Evolutionary conservation across 2,797 vertebrate species (phyloP), one percentile per base, ranked within the genome.

Genomic region (Simalia tracyae): DNA sequence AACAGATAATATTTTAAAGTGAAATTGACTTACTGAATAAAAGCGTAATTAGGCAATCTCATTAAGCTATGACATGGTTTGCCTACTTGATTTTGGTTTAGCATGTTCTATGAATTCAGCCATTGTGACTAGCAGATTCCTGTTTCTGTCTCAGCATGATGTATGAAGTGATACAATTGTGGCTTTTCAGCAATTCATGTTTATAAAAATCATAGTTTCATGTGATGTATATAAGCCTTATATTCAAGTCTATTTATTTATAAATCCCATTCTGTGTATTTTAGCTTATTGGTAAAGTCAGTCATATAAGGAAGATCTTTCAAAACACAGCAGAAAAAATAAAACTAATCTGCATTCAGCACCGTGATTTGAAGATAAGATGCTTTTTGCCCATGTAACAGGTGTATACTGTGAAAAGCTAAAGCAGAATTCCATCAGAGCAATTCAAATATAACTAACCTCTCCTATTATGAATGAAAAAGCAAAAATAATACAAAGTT

Each of bases 381-480:
- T 72, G 11, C 14, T 89, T 63, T 85, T 63, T 22, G 22, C 14
- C 10, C 12, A n/a, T 54, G 42, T 60, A 86, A 31, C 56, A 91
- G 57, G 42, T 57, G 1, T 72, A 36, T 28, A 72, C 15, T n/a
- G 5, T n/a, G 36, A 56, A 72, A 72, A 85, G n/a, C 19, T 86
- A 64, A 66, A 86, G 36, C 54, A 61, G 54, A 50, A 72, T 46
- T 46, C 60, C 22, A 36, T 36, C 36, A 26, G 61, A 88, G 22
- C 36, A 88, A 91, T 72, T 85, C 31, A 88, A 19, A 57, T 81
- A 87, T 63, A 89, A 85, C n/a, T 1, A 6, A 42, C 4, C 24
- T 63, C 4, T 42, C 42, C 86, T 72, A 93, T 86, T 86, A 89
- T 19, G 26, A 76, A 81, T 72, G 9, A 46, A 76, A 92, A 93